Evolutionary conservation across 1,140 invertebrate species (phyloP).

Genomic region (Drosophila melanica): DNA sequence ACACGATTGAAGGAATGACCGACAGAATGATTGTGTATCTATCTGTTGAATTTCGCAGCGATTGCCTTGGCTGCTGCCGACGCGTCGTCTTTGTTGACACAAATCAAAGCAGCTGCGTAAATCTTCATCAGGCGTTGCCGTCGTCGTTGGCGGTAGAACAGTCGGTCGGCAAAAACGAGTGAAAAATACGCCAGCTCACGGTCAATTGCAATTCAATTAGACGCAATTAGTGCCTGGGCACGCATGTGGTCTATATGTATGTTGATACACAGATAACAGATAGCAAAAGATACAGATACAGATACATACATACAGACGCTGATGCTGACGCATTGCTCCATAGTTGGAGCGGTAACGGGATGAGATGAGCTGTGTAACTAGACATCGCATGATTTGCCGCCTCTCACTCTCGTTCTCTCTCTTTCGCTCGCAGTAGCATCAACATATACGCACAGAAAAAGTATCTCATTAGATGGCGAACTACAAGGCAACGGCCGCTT

Average conservation of each 20-base stretch:
- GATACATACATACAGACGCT: constrained; percentile 39
- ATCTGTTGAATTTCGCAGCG: constrained; percentile 23
- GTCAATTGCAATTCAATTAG: constrained; percentile 82
- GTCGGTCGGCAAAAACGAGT: constrained; percentile 60
- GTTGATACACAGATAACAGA: constrained; percentile 33
- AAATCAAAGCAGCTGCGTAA: constrained; percentile 79
- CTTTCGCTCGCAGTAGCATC: not conserved
- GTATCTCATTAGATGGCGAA: constrained; percentile 76
- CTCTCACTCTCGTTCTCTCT: not conserved
- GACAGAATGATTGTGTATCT: constrained; percentile 49
- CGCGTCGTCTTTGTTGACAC: constrained; percentile 64
- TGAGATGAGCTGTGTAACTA: constrained; percentile 17
- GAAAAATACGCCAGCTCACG: constrained; percentile 81
- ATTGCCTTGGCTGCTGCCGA: constrained; percentile 27
- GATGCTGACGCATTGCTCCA: constrained; percentile 76
- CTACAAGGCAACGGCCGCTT: constrained; percentile 76
- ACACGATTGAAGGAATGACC: constrained; percentile 54
- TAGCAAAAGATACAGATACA: constrained; percentile 40
- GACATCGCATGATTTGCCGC: not conserved
- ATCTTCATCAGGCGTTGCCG: constrained; percentile 69
- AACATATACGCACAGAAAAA: constrained; percentile 58
- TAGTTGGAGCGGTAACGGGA: constrained; percentile 51
- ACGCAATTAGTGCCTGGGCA: constrained; percentile 75
- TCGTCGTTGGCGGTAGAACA: constrained; percentile 20
- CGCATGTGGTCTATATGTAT: constrained; percentile 50